These are phyloP conservation scores for Amblyraja radiata DNA, from an alignment of 2,797 vertebrate genomes.

Conservation along the genomic window DNA sequence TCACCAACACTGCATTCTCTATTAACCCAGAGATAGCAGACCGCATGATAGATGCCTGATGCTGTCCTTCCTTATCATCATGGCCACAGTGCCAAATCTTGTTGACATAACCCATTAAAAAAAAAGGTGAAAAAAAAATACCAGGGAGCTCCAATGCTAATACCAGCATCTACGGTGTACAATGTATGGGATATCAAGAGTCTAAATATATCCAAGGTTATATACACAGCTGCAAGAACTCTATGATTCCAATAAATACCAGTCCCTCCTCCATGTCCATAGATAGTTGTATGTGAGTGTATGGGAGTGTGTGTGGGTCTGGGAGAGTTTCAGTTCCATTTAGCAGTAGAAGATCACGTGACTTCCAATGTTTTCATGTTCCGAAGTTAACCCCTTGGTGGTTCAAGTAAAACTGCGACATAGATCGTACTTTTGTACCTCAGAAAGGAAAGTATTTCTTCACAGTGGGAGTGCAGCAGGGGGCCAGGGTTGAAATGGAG, in stretches of 20 bases:
- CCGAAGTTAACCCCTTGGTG: neutral
- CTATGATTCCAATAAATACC: neutral
- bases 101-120: slow-evolving; percentile 29
- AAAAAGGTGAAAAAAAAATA: neutral
- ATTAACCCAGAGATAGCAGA: slow-evolving; percentile 17
- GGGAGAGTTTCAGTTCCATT: neutral
- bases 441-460: neutral
- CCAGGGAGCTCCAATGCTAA: neutral
- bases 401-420: neutral
- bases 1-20: neutral
- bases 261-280: neutral
- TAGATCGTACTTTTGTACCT: neutral
- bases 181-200: neutral
- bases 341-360: neutral
- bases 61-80: neutral
- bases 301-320: neutral
- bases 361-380: neutral
- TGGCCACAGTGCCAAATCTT: neutral
- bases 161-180: neutral
- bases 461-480: neutral
- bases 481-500: neutral
- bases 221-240: too few relatives aligned
- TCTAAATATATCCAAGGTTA: neutral
- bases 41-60: neutral
- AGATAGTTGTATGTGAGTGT: neutral